These are phyloP conservation scores for Nephila pilipes DNA, from an alignment of 1,140 invertebrate species.

Conservation along the genomic window DNA sequence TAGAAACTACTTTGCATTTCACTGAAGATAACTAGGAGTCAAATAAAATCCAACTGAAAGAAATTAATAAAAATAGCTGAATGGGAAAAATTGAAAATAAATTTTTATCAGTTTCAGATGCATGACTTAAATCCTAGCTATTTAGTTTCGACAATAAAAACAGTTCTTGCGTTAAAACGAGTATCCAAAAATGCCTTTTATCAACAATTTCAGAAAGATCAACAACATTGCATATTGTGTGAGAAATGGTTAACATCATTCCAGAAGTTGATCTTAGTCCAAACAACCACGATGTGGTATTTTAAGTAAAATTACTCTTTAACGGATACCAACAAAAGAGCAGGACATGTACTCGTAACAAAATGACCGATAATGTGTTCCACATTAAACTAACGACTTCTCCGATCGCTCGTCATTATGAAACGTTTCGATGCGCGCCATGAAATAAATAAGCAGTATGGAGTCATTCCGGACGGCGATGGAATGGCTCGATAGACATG, in stretches of 20 bases:
- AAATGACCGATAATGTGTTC: not conserved
- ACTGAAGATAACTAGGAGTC: too few relatives aligned
- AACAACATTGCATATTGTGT: not conserved
- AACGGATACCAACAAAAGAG: not conserved
- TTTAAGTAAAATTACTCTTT: not conserved
- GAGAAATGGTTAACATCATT: not conserved
- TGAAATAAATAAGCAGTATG: not conserved
- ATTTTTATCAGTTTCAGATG: too few relatives aligned
- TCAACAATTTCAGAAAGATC: not conserved
- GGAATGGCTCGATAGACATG: not conserved
- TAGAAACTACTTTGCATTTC: too few relatives aligned
- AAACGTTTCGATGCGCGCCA: not conserved
- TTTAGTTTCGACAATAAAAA: too few relatives aligned
- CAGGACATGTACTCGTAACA: not conserved
- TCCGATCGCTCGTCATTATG: not conserved
- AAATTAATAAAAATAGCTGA: too few relatives aligned
- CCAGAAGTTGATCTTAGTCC: not conserved
- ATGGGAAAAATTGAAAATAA: too few relatives aligned
- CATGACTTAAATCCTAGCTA: too few relatives aligned
- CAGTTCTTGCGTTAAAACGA: too few relatives aligned
- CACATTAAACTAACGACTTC: conserved; percentile 14
- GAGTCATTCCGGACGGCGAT: not conserved
- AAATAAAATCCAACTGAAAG: too few relatives aligned
- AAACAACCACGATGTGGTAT: not conserved
- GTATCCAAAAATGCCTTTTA: not conserved